Evolutionary conservation across 2,888 invertebrate genomes (phyloP).

Genomic region (Himalopsyche tibetana): DNA sequence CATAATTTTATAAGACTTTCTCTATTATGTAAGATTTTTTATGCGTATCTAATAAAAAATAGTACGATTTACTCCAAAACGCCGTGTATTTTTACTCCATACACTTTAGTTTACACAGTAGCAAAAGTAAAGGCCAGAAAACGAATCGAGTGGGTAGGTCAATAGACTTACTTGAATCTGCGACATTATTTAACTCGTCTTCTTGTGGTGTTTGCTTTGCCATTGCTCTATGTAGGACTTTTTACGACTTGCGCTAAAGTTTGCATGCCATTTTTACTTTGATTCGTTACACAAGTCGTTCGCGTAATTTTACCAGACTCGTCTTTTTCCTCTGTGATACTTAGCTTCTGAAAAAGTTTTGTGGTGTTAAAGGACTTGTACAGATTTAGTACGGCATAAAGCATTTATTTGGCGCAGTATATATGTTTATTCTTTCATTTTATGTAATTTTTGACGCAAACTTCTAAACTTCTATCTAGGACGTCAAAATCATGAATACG

Average conservation of each 20-base stretch:
- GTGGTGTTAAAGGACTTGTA: not conserved
- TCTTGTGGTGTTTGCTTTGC: constrained; percentile 5
- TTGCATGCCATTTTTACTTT: constrained; percentile 31
- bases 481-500: too few relatives aligned
- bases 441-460: too few relatives aligned
- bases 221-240: constrained; percentile 5
- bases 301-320: not conserved
- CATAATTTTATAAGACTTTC: too few relatives aligned
- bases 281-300: constrained; percentile 14
- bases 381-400: not conserved
- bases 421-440: too few relatives aligned
- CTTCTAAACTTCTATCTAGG: too few relatives aligned
- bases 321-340: not conserved
- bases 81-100: not conserved
- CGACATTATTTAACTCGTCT: constrained; percentile 29
- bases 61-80: not conserved
- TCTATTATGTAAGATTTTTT: too few relatives aligned
- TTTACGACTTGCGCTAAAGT: constrained; percentile 11
- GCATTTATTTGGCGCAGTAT: too few relatives aligned
- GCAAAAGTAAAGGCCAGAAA: constrained; percentile 26
- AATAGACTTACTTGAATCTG: constrained; percentile 23
- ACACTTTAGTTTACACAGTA: not conserved
- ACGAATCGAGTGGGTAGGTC: constrained; percentile 20
- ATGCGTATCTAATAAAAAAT: too few relatives aligned
- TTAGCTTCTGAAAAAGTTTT: not conserved